Evolutionary conservation across 2,113 vertebrate species (phyloP).

Genomic region (Seriola aureovittata): DNA sequence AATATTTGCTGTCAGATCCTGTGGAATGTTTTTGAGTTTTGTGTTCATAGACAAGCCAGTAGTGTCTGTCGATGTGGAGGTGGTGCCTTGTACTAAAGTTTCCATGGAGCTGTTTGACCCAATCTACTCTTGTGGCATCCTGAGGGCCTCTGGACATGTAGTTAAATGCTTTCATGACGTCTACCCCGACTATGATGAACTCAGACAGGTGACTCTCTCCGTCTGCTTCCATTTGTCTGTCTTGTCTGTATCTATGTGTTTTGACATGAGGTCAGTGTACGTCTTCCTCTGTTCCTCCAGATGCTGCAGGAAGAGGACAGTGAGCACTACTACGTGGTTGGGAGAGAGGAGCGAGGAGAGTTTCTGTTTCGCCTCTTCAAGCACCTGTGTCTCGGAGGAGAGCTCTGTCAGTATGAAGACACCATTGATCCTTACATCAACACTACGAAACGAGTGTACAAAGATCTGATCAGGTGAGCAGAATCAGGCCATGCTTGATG

Average conservation of each 20-base stretch:
- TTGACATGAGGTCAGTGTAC: neutral
- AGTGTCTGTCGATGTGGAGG: conserved; percentile 77
- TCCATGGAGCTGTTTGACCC: conserved; percentile 85
- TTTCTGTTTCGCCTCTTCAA: conserved; percentile 96
- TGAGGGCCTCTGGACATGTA: conserved; percentile 78
- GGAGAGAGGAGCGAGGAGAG: conserved; percentile 86
- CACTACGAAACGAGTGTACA: conserved; percentile 92
- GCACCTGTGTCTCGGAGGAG: conserved; percentile 94
- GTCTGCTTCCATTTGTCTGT: neutral
- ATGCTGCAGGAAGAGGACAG: conserved; percentile 91
- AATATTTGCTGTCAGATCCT: conserved; percentile 18
- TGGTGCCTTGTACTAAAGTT: conserved; percentile 79
- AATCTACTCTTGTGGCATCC: conserved; percentile 76
- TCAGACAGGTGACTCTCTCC: conserved; percentile 74
- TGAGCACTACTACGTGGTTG: conserved; percentile 88
- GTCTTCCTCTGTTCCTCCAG: conserved; percentile 74
- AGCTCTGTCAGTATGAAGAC: conserved; percentile 95
- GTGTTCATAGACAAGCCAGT: conserved; percentile 71
- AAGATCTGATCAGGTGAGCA: conserved; percentile 92
- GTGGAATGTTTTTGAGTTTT: conserved; percentile 30
- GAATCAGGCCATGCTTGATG: neutral
- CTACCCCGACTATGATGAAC: conserved; percentile 82
- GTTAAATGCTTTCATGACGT: conserved; percentile 82
- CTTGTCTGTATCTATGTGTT: neutral
- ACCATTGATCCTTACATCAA: conserved; percentile 89